phyloP scores from a whole-genome alignment of 2,888 invertebrate genomes.

The Caenorhabditis becei region DNA sequence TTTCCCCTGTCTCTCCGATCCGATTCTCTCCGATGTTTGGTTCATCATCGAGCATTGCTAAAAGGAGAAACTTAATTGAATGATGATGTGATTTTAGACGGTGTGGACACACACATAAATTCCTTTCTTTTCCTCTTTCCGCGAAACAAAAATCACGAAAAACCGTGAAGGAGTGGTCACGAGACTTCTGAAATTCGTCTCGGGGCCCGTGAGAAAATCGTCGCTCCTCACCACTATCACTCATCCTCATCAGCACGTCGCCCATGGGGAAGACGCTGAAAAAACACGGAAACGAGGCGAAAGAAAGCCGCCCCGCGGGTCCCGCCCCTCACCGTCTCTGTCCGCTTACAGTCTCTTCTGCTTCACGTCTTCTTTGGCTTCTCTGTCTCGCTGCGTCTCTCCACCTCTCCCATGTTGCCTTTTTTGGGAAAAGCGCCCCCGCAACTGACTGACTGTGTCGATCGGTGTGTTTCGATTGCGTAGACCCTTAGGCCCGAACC shows the following conservation, averaged over 20 bases:
- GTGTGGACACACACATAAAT: slow-evolving; percentile 2
- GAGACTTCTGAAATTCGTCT: slow-evolving; percentile 5
- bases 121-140: neutral
- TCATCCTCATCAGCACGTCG: neutral
- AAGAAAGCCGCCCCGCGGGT: slow-evolving; percentile 32
- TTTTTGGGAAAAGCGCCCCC: slow-evolving; percentile 55
- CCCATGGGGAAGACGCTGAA: slow-evolving; percentile 12
- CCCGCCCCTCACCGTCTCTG: slow-evolving; percentile 4
- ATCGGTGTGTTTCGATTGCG: slow-evolving; percentile 40
- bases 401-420: slow-evolving; percentile 33
- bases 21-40: slow-evolving; percentile 4
- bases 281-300: slow-evolving; percentile 16
- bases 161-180: neutral
- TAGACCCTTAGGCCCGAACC: slow-evolving; percentile 34
- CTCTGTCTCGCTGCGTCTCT: slow-evolving; percentile 20
- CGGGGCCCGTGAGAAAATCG: slow-evolving; percentile 10
- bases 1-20: neutral
- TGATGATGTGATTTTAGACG: slow-evolving; percentile 19
- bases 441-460: slow-evolving; percentile 25
- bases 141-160: neutral
- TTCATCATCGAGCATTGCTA: slow-evolving; percentile 17
- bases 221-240: slow-evolving; percentile 1
- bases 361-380: slow-evolving; percentile 20
- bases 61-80: slow-evolving; percentile 35
- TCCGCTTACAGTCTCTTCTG: slow-evolving; percentile 19